Base-by-base conservation (phyloP, 1,140 invertebrate genomes). In the Drosophila chauvacae region DNA sequence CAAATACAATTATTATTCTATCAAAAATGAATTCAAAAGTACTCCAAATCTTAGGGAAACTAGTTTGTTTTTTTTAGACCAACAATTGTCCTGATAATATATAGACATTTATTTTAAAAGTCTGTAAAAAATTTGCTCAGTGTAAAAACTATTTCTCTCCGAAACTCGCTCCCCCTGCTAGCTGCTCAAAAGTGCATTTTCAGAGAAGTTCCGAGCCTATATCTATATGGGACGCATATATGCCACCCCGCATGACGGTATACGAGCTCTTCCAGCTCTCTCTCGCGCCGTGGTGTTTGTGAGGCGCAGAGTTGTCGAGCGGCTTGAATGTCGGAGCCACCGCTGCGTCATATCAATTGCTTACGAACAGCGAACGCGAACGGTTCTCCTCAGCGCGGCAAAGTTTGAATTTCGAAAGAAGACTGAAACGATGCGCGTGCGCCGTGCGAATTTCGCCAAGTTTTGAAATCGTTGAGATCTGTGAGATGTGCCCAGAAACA, bases 321-420 rank as follows among this genome's bases (percentile, higher is more conserved):
- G 69, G 72, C 50, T 63, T 51, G 33, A 20, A 53, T 37, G 71
- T 42, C 20, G 20, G 35, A 35, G 70, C 48, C 51, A 45, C 23
- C 58, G 60, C 83, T 87, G 50, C 75, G 55, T 82, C 58, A 81
- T 35, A 68, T 91, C 80, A 91, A 70, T 91, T 81, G 88, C 80
- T 84, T 73, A 61, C 69, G 68, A 91, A 70, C 71, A 55, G 77
- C 68, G 82, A 60, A 83, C 59, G 69, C 66, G 77, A 81, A 81
- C 87, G 80, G 87, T 90, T 90, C 77, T 60, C 56, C 66, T 64
- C 58, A 53, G 64, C 53, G 73, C 58, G 57, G 7, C 37, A 23
- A 58, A 42, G 45, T 45, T 55, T 66, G 30, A 48, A 69, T 18
- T 63, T 63, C 35, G 26, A 64, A 26, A 45, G 39, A 23, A 53